Evolutionary conservation across 2,113 vertebrate genomes (phyloP).

Genomic region (Caracal caracal): DNA sequence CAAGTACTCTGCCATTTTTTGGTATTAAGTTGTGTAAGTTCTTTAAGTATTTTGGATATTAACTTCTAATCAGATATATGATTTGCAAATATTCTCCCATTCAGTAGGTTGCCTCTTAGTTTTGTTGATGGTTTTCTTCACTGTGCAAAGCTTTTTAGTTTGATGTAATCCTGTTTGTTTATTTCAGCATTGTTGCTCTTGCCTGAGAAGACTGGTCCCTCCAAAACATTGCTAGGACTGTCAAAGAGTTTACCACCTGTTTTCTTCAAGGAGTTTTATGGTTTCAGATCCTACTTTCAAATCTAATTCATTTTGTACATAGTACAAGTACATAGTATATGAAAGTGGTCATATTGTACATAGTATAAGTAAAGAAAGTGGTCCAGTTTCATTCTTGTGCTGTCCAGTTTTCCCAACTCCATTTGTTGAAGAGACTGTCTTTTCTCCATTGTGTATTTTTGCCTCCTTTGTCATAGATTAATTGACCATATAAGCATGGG

Average conservation of each 20-base stretch:
- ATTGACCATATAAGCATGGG: not conserved
- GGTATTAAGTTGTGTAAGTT: not conserved
- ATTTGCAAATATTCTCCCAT: not conserved
- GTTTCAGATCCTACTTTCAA: not conserved
- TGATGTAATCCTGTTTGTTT: not conserved
- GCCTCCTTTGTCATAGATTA: not conserved
- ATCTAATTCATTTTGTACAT: not conserved
- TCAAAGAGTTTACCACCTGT: not conserved
- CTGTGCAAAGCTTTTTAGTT: not conserved
- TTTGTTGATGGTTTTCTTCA: not conserved
- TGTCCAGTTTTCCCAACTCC: not conserved
- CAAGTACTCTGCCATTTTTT: not conserved
- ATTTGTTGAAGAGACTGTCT: not conserved
- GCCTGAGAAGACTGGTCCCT: not conserved
- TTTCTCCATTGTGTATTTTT: not conserved
- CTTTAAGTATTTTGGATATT: not conserved
- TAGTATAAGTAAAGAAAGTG: not conserved
- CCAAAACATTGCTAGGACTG: not conserved
- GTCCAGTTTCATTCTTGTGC: not conserved
- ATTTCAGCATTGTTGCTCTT: not conserved
- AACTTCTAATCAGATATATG: not conserved
- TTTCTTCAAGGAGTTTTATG: not conserved
- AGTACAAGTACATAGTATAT: not conserved
- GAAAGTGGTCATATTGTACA: not conserved
- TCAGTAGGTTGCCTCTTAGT: not conserved